Evolutionary conservation across 2,797 vertebrate species (phyloP).

Genomic region (Leptoclinus maculatus): DNA sequence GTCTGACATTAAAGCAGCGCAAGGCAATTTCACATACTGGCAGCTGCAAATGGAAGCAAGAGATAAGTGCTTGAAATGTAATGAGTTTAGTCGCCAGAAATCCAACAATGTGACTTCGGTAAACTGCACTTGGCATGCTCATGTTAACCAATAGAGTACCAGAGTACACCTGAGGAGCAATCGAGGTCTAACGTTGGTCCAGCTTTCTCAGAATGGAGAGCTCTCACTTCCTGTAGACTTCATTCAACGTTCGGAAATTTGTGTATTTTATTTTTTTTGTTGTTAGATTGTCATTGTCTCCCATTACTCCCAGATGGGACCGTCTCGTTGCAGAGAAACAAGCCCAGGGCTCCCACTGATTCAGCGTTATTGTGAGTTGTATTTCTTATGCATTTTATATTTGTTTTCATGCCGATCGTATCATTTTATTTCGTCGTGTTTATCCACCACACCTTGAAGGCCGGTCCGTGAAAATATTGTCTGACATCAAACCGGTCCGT

Average conservation of each 20-base stretch:
- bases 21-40: conserved; percentile 56
- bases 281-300: no score
- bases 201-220: not conserved
- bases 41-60: conserved; percentile 57
- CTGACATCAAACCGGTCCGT: no score
- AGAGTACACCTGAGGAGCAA: not conserved
- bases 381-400: no score
- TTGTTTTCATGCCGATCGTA: no score
- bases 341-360: no score
- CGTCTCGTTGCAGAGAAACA: no score
- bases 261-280: not conserved
- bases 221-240: not conserved
- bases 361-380: no score
- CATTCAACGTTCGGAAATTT: not conserved
- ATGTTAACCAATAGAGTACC: not conserved
- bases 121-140: conserved; percentile 2
- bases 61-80: conserved; percentile 62
- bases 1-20: conserved; percentile 58
- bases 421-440: no score
- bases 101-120: conserved; percentile 23
- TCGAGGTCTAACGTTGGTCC: not conserved
- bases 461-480: no score
- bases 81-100: conserved; percentile 44
- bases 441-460: no score
- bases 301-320: no score